phyloP scores from a whole-genome alignment of 2,797 vertebrate genomes.

The Spizella passerina region DNA sequence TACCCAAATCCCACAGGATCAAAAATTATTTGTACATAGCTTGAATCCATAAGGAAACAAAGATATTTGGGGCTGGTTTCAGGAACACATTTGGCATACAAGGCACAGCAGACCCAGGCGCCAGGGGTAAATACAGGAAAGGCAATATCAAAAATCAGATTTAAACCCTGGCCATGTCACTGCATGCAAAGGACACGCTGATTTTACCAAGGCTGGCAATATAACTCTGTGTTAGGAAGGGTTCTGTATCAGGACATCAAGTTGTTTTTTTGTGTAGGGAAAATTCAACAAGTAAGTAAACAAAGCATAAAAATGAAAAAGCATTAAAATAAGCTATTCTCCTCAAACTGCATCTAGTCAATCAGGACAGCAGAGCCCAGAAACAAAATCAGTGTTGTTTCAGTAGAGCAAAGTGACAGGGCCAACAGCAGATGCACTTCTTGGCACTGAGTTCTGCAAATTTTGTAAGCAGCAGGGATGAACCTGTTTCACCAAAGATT shows the following conservation, averaged over 20 bases:
- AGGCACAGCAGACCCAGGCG: not conserved
- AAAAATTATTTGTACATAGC: not conserved
- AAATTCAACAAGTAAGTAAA: not conserved
- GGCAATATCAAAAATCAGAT: not conserved
- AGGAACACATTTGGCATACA: rapidly evolving
- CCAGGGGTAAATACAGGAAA: not conserved
- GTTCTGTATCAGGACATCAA: not conserved
- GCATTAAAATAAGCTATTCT: not conserved
- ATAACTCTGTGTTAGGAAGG: not conserved
- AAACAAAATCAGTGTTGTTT: constrained; percentile 59
- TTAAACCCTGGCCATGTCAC: not conserved
- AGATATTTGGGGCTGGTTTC: not conserved
- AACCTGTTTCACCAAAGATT: constrained; percentile 66
- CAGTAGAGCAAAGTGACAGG: constrained; percentile 62
- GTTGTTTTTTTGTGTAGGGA: not conserved
- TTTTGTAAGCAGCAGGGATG: constrained; percentile 64
- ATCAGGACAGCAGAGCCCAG: constrained; percentile 37
- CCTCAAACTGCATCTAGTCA: constrained; percentile 44
- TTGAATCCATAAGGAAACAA: not conserved
- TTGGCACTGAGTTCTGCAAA: constrained; percentile 56
- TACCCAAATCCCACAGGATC: not conserved
- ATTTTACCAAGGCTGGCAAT: not conserved
- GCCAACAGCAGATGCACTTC: constrained; percentile 73
- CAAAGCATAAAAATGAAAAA: not conserved
- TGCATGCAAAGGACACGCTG: not conserved